Base-by-base conservation (phyloP, 2,113 vertebrate species). In the Opisthocomus hoazin region DNA sequence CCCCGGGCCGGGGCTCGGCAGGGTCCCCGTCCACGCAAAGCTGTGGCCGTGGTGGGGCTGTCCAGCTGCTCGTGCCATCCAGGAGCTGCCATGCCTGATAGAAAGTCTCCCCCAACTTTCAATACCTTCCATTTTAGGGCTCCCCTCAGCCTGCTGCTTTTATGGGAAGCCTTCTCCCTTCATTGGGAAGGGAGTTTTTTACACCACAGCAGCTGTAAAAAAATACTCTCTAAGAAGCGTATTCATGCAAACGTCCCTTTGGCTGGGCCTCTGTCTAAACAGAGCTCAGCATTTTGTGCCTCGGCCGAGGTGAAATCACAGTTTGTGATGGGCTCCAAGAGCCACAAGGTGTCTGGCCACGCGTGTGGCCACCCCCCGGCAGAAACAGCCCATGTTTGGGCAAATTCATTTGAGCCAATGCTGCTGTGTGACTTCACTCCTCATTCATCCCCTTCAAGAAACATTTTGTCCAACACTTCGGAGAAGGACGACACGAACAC, bases 351-450 rank as follows among this genome's bases (percentile, higher is more conserved):
- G 27, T 84, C 89, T 85, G 74, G 91, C 90, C 96, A 71, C 34
- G 68, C 48, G 27, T 53, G 85, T 94, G 91, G 90, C 90, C 95
- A 71, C 77, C 50, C 70, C 73, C 66, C 21, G 2, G 36, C 69
- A 93, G 92, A 87, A 97, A 92, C 18, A 4, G 82, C 93, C 96
- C 92, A 86, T 95, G 88, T 97, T 97, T 93, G 94, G 94, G 84
- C 90, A 97, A 96, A 93, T 86, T 53, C 4, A 1, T 27, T 63
- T 6, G 78, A 97, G 94, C 81, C 94, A 90, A 3, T 1, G 54
- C 81, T 91, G 94, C 91, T 27, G 74, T 27, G 77, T 97, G 93
- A 97, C 83, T 93, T 97, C 96, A 97, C 56, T 66, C 66, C 87
- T 87, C 86, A 37, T 34, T 95, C 94, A 84, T 93, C 66, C 71